Evolutionary conservation across 2,888 invertebrate genomes (phyloP).

Genomic region (Meliscaeva auricollis): DNA sequence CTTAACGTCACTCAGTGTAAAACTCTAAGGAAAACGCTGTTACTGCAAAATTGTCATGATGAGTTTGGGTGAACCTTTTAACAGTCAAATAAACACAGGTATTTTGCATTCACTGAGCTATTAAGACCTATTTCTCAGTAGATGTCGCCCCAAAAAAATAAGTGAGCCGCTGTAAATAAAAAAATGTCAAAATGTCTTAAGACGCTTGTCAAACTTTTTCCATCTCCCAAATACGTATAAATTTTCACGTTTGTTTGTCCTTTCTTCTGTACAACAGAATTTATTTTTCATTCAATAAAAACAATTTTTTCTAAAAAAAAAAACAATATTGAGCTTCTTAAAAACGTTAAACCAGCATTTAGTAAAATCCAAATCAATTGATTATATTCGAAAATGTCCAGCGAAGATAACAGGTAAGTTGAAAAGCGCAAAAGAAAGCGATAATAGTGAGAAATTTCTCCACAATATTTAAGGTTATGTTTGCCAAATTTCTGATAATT

Average conservation of each 20-base stretch:
- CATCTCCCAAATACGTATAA: constrained; percentile 51
- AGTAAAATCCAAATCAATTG: not conserved
- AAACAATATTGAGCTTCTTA: not conserved
- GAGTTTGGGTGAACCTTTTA: no score
- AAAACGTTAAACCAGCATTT: constrained; percentile 4
- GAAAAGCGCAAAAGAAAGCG: not conserved
- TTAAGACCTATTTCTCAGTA: not conserved
- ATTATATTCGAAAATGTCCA: constrained; percentile 65
- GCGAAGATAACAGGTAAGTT: constrained; percentile 73
- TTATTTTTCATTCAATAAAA: constrained; percentile 24
- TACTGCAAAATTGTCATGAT: no score
- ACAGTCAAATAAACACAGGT: no score
- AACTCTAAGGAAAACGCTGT: no score
- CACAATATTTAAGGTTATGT: constrained; percentile 63
- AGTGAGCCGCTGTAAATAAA: constrained; percentile 1
- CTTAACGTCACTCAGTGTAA: no score
- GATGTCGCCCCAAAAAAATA: not conserved
- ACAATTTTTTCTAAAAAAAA: not conserved
- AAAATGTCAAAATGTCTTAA: constrained; percentile 17
- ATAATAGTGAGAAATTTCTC: not conserved
- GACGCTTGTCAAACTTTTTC: constrained; percentile 64
- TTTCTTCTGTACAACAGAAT: constrained; percentile 57
- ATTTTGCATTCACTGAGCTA: no score
- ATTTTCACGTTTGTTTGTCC: constrained; percentile 66
- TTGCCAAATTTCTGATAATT: not conserved